Evolutionary conservation across 2,113 vertebrate genomes (phyloP).

Genomic region (Chroicocephalus ridibundus): DNA sequence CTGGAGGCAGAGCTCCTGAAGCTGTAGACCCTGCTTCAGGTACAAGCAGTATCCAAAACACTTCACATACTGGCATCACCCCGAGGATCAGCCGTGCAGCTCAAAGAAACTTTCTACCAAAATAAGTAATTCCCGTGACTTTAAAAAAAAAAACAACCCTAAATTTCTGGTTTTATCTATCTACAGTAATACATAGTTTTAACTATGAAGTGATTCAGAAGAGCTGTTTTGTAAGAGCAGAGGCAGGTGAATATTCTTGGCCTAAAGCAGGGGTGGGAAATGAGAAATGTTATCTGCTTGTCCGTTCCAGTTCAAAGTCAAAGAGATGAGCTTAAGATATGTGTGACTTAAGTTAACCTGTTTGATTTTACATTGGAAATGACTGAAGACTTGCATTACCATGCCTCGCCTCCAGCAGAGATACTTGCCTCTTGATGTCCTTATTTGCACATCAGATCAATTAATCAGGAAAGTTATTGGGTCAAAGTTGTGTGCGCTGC

Average conservation of each 20-base stretch:
- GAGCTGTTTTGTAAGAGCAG: background rate
- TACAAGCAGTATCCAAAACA: background rate
- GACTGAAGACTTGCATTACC: background rate
- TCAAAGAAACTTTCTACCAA: background rate
- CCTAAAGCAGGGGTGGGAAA: conserved; percentile 17
- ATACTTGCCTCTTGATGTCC: background rate
- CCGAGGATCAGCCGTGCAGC: background rate
- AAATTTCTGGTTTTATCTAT: background rate
- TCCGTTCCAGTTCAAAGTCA: conserved; percentile 26
- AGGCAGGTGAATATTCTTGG: background rate
- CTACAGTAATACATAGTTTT: background rate
- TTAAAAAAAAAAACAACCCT: background rate
- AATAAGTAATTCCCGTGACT: background rate
- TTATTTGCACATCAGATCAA: background rate
- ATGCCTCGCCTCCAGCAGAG: background rate
- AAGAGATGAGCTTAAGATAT: conserved; percentile 10
- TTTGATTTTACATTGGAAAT: background rate
- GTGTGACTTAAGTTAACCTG: background rate
- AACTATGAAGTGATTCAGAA: background rate
- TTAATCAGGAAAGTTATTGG: background rate
- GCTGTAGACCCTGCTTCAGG: background rate
- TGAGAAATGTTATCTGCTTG: background rate
- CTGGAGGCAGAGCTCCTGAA: background rate
- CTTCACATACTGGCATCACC: background rate
- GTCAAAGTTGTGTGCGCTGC: background rate